phyloP scores from a whole-genome alignment of 2,888 invertebrate genomes.

The Drosophila acutilabella region DNA sequence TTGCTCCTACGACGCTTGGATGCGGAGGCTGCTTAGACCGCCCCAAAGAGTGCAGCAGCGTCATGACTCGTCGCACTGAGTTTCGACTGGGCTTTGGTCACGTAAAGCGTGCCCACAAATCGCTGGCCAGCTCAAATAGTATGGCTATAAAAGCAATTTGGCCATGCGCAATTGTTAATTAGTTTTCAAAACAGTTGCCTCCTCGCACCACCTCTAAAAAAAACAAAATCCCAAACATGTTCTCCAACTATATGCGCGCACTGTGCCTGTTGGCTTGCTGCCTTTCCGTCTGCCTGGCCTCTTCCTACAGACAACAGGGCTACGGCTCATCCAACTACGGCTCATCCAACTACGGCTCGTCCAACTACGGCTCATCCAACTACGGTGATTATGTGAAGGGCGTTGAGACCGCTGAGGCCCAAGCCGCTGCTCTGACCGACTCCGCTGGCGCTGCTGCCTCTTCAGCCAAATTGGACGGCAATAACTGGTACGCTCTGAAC shows the following conservation, averaged over 20 bases:
- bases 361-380: slow-evolving; percentile 18
- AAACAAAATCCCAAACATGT: slow-evolving; percentile 35
- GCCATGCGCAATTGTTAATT: slow-evolving; percentile 72
- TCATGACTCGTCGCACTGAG: slow-evolving; percentile 45
- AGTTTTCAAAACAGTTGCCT: slow-evolving; percentile 74
- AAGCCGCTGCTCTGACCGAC: slow-evolving; percentile 70
- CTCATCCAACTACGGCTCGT: slow-evolving; percentile 4
- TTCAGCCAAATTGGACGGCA: slow-evolving; percentile 72
- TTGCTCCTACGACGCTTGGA: background rate
- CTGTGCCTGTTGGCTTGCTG: slow-evolving; percentile 67
- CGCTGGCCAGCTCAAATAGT: slow-evolving; percentile 61
- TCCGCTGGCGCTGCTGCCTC: slow-evolving; percentile 79
- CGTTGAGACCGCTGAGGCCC: slow-evolving; percentile 67
- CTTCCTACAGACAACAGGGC: slow-evolving; percentile 14
- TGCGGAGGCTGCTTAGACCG: slow-evolving; percentile 36
- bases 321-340: slow-evolving; percentile 25
- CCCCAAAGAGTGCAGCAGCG: slow-evolving; percentile 40
- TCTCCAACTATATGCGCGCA: slow-evolving; percentile 55
- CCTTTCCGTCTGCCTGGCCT: slow-evolving; percentile 52
- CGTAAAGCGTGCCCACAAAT: slow-evolving; percentile 76
- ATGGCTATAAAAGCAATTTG: slow-evolving; percentile 82
- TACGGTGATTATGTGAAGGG: slow-evolving; percentile 43
- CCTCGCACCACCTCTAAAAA: slow-evolving; percentile 55
- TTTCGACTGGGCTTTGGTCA: slow-evolving; percentile 74
- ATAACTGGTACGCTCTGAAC: slow-evolving; percentile 67